phyloP scores from a whole-genome alignment of 2,797 vertebrate species.

The Furcifer pardalis region DNA sequence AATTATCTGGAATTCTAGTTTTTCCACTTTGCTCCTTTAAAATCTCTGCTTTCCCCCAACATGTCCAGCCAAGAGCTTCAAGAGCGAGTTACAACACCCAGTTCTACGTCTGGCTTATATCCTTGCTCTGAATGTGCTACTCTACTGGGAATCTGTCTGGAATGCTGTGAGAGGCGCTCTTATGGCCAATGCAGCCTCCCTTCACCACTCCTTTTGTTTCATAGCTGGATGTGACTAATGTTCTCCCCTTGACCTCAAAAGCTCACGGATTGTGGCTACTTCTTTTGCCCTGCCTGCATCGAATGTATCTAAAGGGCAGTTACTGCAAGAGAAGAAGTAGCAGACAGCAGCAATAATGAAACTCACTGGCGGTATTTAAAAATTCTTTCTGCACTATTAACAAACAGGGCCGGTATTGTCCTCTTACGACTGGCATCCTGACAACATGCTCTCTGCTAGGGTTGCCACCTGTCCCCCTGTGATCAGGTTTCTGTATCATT shows the following conservation, averaged over 20 bases:
- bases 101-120: background rate
- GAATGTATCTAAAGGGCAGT: conserved; percentile 40
- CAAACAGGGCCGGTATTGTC: background rate
- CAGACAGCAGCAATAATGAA: background rate
- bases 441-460: background rate
- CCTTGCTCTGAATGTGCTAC: background rate
- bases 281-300: conserved; percentile 25
- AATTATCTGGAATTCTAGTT: background rate
- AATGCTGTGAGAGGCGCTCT: background rate
- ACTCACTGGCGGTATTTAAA: background rate
- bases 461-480: background rate
- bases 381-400: conserved; percentile 14
- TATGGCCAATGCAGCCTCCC: background rate
- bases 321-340: background rate
- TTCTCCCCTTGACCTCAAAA: conserved; percentile 76
- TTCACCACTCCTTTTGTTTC: conserved; percentile 53
- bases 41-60: background rate
- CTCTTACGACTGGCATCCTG: background rate
- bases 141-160: background rate
- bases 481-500: background rate
- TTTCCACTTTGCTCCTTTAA: rapidly evolving
- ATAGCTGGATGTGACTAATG: conserved; percentile 73
- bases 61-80: background rate
- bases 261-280: conserved; percentile 67
- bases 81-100: background rate